phyloP scores from a whole-genome alignment of 2,888 invertebrate species.

The Gastrophysa polygoni region DNA sequence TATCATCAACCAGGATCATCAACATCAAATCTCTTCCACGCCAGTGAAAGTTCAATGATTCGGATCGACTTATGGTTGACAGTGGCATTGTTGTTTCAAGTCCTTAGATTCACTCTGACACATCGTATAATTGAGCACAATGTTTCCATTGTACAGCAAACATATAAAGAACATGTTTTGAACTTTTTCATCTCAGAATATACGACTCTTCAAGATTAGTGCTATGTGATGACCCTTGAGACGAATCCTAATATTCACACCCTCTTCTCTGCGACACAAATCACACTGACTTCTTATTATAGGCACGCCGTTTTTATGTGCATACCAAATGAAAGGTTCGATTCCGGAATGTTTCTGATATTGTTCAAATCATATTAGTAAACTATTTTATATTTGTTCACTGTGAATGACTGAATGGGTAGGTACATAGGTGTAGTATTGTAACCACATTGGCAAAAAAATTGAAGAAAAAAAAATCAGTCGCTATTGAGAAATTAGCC shows the following conservation, averaged over 20 bases:
- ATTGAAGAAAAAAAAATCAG: no score
- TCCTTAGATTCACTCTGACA: constrained; percentile 45
- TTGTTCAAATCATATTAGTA: no score
- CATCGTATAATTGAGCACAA: constrained; percentile 49
- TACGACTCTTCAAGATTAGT: constrained; percentile 46
- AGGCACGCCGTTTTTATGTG: constrained; percentile 14
- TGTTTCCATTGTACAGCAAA: constrained; percentile 46
- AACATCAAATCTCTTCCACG: no score
- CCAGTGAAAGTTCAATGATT: background rate
- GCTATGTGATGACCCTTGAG: constrained; percentile 45
- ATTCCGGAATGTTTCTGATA: no score
- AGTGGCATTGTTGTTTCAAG: constrained; percentile 48
- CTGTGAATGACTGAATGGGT: no score
- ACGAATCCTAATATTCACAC: constrained; percentile 24
- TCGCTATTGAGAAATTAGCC: no score
- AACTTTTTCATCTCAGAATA: constrained; percentile 39
- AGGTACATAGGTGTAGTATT: no score
- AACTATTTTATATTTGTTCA: no score
- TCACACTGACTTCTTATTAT: constrained; percentile 15
- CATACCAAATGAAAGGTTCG: no score
- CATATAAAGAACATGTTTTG: constrained; percentile 48
- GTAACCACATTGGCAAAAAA: no score
- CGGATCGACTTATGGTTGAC: constrained; percentile 30
- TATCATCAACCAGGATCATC: no score
- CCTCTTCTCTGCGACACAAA: constrained; percentile 21